Percentiles rank a stretch among this genome's conserved stretches.
Conservation (phyloP, 1,140 invertebrate species). For the Anoplolepis gracilipes region DNA sequence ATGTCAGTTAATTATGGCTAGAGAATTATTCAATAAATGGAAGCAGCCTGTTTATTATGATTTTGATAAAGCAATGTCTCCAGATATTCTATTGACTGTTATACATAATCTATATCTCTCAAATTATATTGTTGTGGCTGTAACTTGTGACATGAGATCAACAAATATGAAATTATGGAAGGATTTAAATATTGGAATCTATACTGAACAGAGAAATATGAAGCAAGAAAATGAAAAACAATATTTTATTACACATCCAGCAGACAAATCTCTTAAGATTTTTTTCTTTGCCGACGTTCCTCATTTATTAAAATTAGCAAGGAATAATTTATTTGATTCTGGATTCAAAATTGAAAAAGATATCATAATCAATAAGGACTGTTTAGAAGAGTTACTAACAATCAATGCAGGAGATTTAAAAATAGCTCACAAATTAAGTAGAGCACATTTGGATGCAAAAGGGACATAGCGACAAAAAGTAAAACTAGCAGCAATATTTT, state of each 20-base stretch:
- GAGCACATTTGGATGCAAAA: not conserved
- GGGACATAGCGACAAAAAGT: not conserved
- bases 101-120: not conserved
- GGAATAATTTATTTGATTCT: slow-evolving; percentile 3
- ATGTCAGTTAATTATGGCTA: slow-evolving; percentile 1
- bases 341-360: not conserved
- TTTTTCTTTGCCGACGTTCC: slow-evolving; percentile 5
- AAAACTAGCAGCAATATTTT: slow-evolving; percentile 4
- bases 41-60: slow-evolving; percentile 17
- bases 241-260: not conserved
- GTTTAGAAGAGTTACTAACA: slow-evolving; percentile 14
- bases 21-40: slow-evolving; percentile 2
- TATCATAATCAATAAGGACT: not conserved
- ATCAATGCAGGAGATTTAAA: slow-evolving; percentile 5
- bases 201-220: not conserved
- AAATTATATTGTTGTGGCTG: slow-evolving; percentile 5
- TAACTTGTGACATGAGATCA: not conserved
- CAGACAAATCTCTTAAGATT: not conserved
- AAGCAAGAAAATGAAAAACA: not conserved
- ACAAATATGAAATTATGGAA: not conserved
- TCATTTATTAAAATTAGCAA: not conserved
- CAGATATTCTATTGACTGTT: not conserved
- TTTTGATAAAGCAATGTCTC: slow-evolving; percentile 8
- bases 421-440: slow-evolving; percentile 12
- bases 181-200: not conserved